phyloP scores from a whole-genome alignment of 2,113 vertebrate species.

The Serinus canaria region DNA sequence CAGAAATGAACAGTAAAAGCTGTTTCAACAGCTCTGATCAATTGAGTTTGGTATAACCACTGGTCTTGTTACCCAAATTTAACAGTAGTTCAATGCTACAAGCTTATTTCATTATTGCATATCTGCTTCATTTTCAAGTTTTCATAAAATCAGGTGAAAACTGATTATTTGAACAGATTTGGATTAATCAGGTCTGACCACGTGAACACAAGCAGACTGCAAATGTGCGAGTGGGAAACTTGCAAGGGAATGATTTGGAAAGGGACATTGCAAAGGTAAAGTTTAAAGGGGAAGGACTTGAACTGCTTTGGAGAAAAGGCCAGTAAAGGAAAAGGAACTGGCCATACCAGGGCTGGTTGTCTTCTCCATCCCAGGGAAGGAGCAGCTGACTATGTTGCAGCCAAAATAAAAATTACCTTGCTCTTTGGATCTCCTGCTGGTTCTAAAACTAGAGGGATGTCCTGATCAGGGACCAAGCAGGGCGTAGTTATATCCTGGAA shows the following conservation, averaged over 20 bases:
- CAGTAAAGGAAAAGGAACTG: conserved; percentile 8
- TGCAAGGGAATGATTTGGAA: conserved; percentile 29
- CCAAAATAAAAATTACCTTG: conserved; percentile 62
- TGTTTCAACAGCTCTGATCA: not conserved
- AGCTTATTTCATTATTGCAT: conserved; percentile 12
- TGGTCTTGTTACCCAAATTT: not conserved
- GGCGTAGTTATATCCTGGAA: conserved; percentile 72
- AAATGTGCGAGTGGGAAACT: conserved; percentile 4
- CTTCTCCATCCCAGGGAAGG: conserved; percentile 26
- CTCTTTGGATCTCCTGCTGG: conserved; percentile 62
- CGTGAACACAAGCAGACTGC: not conserved
- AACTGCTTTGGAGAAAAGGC: conserved; percentile 48
- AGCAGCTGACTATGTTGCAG: conserved; percentile 41
- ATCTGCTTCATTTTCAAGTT: not conserved
- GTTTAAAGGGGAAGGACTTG: conserved; percentile 9
- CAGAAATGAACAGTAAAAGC: not conserved
- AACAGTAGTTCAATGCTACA: not conserved
- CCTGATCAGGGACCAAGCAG: conserved; percentile 65
- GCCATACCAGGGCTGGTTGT: conserved; percentile 17
- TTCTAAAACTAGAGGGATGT: conserved; percentile 69
- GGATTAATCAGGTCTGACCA: not conserved
- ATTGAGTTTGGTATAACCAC: not conserved
- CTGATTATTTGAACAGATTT: not conserved
- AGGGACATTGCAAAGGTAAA: conserved; percentile 1
- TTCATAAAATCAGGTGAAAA: not conserved